Percentiles rank a stretch among this genome's conserved stretches.
Evolutionary conservation across 2,797 vertebrate genomes (phyloP).

Genomic region (Cuculus canorus): DNA sequence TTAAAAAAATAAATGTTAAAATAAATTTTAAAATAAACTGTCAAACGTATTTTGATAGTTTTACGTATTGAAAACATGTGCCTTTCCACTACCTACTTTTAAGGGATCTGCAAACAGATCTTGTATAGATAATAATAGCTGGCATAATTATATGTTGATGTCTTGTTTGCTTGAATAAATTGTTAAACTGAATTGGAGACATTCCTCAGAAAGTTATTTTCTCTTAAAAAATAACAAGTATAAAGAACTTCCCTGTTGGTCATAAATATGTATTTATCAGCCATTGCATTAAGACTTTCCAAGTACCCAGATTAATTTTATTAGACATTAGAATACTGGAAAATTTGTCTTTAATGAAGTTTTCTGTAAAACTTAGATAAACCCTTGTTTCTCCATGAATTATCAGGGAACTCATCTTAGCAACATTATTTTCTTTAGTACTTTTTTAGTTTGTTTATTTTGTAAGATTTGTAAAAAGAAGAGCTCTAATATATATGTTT

Average conservation of each 20-base stretch:
- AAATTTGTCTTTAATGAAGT: not conserved
- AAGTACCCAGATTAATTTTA: not conserved
- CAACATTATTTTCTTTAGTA: rapidly evolving
- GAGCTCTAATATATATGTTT: not conserved
- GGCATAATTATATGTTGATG: not conserved
- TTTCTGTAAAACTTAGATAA: not conserved
- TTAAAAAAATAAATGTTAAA: too few relatives aligned
- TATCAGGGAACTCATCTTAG: not conserved
- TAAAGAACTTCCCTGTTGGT: not conserved
- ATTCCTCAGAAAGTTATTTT: not conserved
- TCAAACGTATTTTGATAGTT: not conserved
- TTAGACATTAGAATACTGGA: not conserved
- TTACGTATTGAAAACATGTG: not conserved
- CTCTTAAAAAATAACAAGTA: not conserved
- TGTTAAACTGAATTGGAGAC: not conserved
- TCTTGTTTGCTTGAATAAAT: not conserved
- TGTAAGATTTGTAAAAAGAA: not conserved
- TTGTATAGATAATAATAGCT: not conserved
- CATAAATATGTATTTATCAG: not conserved
- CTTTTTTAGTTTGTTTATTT: not conserved
- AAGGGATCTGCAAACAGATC: not conserved
- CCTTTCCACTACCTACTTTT: not conserved
- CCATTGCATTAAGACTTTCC: not conserved
- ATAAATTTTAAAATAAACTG: not conserved
- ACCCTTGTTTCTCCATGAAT: not conserved